These are phyloP conservation scores for Macrosiphum euphorbiae DNA, from an alignment of 2,888 invertebrate species.

Conservation along the genomic window DNA sequence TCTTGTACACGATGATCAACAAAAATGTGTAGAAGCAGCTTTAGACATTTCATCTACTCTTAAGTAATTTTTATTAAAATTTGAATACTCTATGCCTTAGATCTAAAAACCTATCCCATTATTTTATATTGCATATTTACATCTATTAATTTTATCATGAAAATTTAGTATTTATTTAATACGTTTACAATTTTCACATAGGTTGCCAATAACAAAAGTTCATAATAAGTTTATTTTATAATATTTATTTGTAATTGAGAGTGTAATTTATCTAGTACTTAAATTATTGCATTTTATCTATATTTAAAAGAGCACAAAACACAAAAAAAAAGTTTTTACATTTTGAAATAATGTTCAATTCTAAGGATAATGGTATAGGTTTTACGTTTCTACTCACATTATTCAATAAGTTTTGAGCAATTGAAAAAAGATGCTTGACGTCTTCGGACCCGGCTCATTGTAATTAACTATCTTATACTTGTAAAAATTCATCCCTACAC, in stretches of 20 bases:
- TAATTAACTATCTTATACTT: too few species aligned
- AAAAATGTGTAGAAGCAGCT: conserved; percentile 77
- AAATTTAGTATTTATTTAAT: background rate
- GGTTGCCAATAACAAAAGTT: background rate
- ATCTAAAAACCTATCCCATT: background rate
- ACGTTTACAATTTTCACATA: too few species aligned
- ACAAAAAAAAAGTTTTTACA: too few species aligned
- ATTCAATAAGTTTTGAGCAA: too few species aligned
- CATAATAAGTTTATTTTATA: background rate
- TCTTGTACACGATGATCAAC: conserved; percentile 75
- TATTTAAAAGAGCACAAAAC: background rate
- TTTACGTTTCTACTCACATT: too few species aligned
- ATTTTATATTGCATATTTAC: background rate
- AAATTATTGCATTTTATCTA: background rate
- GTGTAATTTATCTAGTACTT: background rate
- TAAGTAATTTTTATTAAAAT: conserved; percentile 74
- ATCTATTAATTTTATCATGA: background rate
- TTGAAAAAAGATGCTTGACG: too few species aligned
- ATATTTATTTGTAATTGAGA: background rate
- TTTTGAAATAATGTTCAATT: too few species aligned
- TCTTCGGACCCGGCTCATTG: too few species aligned
- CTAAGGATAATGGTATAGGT: too few species aligned
- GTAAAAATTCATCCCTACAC: too few species aligned
- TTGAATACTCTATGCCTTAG: background rate
- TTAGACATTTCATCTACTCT: conserved; percentile 74